Evolutionary conservation across 2,797 vertebrate species (phyloP).

Genomic region (Sebastes umbrosus): DNA sequence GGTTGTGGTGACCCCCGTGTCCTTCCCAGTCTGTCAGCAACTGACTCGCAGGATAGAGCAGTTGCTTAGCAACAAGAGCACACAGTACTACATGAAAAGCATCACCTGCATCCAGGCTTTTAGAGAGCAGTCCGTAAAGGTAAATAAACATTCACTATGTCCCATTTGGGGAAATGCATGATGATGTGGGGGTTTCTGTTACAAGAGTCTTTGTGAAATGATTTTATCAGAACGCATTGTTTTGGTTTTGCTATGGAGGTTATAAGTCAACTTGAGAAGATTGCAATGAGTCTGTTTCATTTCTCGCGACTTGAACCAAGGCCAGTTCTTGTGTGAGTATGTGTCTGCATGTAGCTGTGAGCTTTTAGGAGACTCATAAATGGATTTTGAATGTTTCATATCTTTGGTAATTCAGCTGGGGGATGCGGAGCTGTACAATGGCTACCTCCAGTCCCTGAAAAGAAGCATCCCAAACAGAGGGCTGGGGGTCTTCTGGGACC

Average conservation of each 20-base stretch:
- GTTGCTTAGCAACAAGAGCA: conserved; percentile 90
- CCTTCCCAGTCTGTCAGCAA: conserved; percentile 89
- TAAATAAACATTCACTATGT: conserved; percentile 70
- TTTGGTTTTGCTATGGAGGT: conserved; percentile 28
- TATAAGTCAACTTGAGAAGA: conserved; percentile 39
- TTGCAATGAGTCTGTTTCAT: conserved; percentile 44
- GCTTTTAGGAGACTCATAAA: conserved; percentile 30
- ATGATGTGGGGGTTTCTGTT: conserved; percentile 8
- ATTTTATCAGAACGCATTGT: neutral
- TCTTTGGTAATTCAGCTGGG: conserved; percentile 68
- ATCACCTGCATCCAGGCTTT: conserved; percentile 90
- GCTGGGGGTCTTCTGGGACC: conserved; percentile 93
- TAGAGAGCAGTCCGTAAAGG: conserved; percentile 91
- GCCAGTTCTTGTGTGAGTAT: conserved; percentile 23
- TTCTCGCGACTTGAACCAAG: conserved; percentile 25
- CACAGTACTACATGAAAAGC: conserved; percentile 92
- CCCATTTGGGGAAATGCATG: neutral
- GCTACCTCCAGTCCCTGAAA: conserved; percentile 89
- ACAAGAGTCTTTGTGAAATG: neutral
- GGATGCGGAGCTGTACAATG: conserved; percentile 88
- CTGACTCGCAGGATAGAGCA: conserved; percentile 90
- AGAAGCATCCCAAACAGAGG: conserved; percentile 85
- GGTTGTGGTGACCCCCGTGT: conserved; percentile 60
- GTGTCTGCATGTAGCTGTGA: conserved; percentile 12
- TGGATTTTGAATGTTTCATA: conserved; percentile 45